Evolutionary conservation across 2,888 invertebrate genomes (phyloP).

Genomic region (Pyrgus malvae): DNA sequence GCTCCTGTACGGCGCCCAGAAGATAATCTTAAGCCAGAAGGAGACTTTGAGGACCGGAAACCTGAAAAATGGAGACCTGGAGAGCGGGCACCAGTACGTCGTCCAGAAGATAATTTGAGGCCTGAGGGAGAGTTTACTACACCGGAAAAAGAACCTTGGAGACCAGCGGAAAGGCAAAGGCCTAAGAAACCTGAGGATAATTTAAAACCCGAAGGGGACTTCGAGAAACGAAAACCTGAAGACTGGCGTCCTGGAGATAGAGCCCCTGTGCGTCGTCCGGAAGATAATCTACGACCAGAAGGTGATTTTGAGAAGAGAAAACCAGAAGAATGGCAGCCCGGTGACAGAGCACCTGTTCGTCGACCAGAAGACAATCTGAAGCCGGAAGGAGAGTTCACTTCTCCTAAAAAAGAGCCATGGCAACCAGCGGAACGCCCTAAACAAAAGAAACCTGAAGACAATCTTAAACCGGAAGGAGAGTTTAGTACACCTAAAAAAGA

Average conservation of each 20-base stretch:
- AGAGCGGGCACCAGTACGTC: slow-evolving; percentile 51
- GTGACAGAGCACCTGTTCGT: slow-evolving; percentile 21
- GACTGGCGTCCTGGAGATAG: slow-evolving; percentile 49
- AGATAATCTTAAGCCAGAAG: slow-evolving; percentile 74
- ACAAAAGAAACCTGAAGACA: slow-evolving; percentile 68
- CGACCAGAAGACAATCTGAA: slow-evolving; percentile 65
- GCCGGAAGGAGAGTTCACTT: slow-evolving; percentile 77
- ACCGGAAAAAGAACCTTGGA: slow-evolving; percentile 58
- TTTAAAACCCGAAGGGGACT: slow-evolving; percentile 72
- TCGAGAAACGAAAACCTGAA: slow-evolving; percentile 49
- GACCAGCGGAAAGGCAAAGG: slow-evolving; percentile 76
- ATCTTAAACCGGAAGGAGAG: slow-evolving; percentile 59
- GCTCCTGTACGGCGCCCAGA: slow-evolving; percentile 40
- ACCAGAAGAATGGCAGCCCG: slow-evolving; percentile 53
- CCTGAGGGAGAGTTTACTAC: slow-evolving; percentile 81
- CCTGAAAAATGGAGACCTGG: slow-evolving; percentile 55
- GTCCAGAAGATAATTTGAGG: slow-evolving; percentile 76
- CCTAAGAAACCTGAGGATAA: slow-evolving; percentile 70
- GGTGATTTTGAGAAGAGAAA: slow-evolving; percentile 79
- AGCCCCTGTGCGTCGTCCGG: slow-evolving; percentile 37
- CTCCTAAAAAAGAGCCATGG: slow-evolving; percentile 52
- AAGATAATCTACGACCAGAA: slow-evolving; percentile 78
- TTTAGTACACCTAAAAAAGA: slow-evolving; percentile 64
- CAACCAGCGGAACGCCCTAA: slow-evolving; percentile 64
- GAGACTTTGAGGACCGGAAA: slow-evolving; percentile 70